Conservation (phyloP, 2,888 invertebrate genomes). For the Pherbina coryleti region DNA sequence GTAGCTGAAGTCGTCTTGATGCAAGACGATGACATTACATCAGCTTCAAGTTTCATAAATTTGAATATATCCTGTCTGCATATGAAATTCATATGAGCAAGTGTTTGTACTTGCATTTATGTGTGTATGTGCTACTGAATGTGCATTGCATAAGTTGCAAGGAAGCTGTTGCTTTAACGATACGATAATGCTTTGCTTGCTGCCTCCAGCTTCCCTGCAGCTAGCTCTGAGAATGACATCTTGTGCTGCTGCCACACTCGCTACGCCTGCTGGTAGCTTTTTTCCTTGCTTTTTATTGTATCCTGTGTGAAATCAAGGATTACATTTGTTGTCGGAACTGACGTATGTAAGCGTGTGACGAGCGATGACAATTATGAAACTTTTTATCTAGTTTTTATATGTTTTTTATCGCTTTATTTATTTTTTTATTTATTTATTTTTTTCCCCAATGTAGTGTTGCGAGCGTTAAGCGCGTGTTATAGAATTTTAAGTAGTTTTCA, state of each 20-base stretch:
- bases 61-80: not conserved
- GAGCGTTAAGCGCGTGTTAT: not conserved
- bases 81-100: not conserved
- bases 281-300: not conserved
- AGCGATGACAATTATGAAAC: conserved; percentile 21
- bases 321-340: conserved; percentile 8
- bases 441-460: not conserved
- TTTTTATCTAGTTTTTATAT: not conserved
- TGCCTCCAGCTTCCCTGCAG: not conserved
- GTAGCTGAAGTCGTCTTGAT: not conserved
- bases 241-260: not conserved
- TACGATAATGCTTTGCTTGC: not conserved
- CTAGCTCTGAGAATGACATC: not conserved
- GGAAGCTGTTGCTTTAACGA: conserved; percentile 14
- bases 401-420: too few relatives aligned
- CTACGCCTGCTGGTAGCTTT: not conserved
- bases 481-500: not conserved
- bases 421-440: not conserved
- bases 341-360: conserved; percentile 11
- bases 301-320: conserved; percentile 1
- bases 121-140: not conserved
- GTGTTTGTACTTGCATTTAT: not conserved
- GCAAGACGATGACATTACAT: not conserved
- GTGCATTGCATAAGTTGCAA: not conserved
- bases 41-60: not conserved